phyloP scores from a whole-genome alignment of 2,113 vertebrate species.

The Chaetops frenatus region DNA sequence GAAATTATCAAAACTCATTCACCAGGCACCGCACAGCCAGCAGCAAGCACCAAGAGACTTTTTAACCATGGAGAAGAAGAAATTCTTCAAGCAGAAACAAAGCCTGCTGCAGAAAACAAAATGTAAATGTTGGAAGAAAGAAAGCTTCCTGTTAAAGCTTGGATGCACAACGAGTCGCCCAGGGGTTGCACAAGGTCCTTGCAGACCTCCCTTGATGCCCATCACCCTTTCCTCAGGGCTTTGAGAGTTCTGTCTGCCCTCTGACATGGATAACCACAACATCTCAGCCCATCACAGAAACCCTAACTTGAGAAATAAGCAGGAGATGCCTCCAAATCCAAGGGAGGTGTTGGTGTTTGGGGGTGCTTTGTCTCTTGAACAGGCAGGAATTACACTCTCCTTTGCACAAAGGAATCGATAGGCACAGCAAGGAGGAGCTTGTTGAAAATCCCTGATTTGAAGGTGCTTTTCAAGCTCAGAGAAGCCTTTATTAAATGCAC shows the following conservation, averaged over 20 bases:
- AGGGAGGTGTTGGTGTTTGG: background rate
- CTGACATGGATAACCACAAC: background rate
- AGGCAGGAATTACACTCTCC: background rate
- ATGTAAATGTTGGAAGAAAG: conserved; percentile 46
- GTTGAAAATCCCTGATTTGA: background rate
- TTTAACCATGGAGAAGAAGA: background rate
- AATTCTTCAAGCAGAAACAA: conserved; percentile 36
- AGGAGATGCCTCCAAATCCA: background rate
- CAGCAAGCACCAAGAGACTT: conserved; percentile 13
- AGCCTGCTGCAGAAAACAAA: conserved; percentile 19
- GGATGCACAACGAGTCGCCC: conserved; percentile 1
- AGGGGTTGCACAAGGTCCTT: conserved; percentile 19
- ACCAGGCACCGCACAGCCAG: conserved; percentile 29
- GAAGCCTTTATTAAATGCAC: background rate
- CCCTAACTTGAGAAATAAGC: background rate
- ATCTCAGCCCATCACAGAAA: background rate
- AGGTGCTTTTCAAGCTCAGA: background rate
- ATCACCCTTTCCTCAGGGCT: background rate
- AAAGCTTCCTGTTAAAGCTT: background rate
- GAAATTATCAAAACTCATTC: conserved; percentile 52
- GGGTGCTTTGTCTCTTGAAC: background rate
- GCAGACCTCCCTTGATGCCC: background rate
- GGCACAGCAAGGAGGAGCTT: background rate
- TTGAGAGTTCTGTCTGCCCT: background rate
- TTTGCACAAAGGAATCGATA: background rate